phyloP scores from a whole-genome alignment of 1,140 invertebrate species.

The Myzus persicae region DNA sequence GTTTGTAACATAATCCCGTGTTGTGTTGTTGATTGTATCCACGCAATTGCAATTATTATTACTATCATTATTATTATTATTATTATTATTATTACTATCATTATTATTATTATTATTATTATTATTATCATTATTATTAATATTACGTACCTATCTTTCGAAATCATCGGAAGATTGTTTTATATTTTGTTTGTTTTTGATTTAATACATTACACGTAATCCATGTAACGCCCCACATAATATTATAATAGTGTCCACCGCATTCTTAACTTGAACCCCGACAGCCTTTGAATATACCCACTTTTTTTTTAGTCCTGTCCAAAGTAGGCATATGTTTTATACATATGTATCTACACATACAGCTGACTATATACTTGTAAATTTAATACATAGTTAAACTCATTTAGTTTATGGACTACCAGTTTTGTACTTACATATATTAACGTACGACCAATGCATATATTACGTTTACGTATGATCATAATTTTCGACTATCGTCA shows the following conservation, averaged over 20 bases:
- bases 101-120: neutral
- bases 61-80: neutral
- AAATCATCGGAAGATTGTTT: conserved; percentile 23
- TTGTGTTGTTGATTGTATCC: conserved; percentile 22
- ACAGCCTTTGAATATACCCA: conserved; percentile 36
- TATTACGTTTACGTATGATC: neutral
- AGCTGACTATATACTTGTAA: neutral
- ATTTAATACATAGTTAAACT: neutral
- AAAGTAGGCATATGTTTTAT: neutral
- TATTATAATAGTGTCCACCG: neutral
- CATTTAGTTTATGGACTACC: neutral
- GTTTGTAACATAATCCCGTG: neutral
- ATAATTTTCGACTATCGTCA: neutral
- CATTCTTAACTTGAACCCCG: neutral
- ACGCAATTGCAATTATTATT: neutral
- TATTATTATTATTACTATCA: too few species aligned
- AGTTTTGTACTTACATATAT: neutral
- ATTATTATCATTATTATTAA: neutral
- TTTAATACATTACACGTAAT: conserved; percentile 4
- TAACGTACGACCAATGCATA: neutral
- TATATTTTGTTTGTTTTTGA: conserved; percentile 17
- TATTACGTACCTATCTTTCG: conserved; percentile 31
- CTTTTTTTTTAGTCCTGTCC: neutral
- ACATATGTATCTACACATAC: neutral
- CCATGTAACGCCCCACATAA: neutral